Evolutionary conservation across 2,888 invertebrate genomes (phyloP).

Genomic region (Mythimna pallens): DNA sequence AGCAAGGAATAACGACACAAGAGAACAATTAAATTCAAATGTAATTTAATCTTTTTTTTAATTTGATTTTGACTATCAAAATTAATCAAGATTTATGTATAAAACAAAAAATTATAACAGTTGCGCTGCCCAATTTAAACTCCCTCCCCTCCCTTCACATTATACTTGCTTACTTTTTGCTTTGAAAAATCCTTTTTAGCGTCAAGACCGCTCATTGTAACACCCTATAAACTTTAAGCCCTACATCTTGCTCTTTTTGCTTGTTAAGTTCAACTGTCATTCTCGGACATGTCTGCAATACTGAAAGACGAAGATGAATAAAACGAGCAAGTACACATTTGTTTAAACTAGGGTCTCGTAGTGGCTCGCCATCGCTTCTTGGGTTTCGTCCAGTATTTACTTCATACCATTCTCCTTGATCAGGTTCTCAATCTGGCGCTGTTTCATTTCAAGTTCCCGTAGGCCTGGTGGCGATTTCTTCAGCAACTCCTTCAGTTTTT

Average conservation of each 20-base stretch:
- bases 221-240: too few species aligned
- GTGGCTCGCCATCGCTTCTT: neutral
- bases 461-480: conserved; percentile 38
- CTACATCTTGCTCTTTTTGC: too few species aligned
- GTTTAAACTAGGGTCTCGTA: neutral
- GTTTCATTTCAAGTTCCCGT: conserved; percentile 31
- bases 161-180: too few species aligned
- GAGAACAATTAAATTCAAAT: neutral
- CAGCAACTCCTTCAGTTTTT: conserved; percentile 27
- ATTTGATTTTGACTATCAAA: neutral
- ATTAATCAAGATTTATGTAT: neutral
- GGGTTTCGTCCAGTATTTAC: neutral
- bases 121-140: too few species aligned
- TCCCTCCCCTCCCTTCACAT: too few species aligned
- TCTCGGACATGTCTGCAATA: too few species aligned
- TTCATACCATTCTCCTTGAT: conserved; percentile 40
- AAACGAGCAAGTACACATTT: conserved; percentile 10
- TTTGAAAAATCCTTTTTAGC: too few species aligned
- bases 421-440: conserved; percentile 32
- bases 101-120: neutral
- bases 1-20: neutral
- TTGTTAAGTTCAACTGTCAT: too few species aligned
- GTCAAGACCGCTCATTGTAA: too few species aligned
- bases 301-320: neutral
- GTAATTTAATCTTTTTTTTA: neutral